A percentile compares a stretch with the other conserved stretches of the same genome.
These are phyloP conservation scores for Drosophila baimaii DNA, from an alignment of 1,140 invertebrate species.

Conservation along the genomic window DNA sequence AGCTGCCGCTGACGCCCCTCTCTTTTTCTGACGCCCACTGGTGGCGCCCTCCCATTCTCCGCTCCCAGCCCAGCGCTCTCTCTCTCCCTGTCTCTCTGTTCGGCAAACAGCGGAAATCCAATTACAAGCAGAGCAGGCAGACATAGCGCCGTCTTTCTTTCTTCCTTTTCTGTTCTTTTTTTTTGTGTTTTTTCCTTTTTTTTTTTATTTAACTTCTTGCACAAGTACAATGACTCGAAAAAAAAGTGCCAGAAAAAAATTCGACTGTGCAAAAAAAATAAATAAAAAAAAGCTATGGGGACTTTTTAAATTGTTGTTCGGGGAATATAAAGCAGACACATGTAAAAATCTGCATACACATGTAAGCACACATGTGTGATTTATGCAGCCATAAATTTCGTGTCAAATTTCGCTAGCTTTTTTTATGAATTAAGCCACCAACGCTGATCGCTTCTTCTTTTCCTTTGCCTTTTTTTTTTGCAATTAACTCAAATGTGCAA, in stretches of 20 bases:
- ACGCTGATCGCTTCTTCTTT: slow-evolving; percentile 1
- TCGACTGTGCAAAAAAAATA: slow-evolving; percentile 7
- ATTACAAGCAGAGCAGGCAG: slow-evolving; percentile 71
- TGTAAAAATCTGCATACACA: slow-evolving; percentile 49
- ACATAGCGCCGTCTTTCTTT: slow-evolving; percentile 50
- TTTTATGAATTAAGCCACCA: slow-evolving; percentile 28
- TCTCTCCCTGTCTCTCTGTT: slow-evolving; percentile 8
- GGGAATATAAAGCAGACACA: slow-evolving; percentile 45
- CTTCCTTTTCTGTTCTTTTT: slow-evolving; percentile 20
- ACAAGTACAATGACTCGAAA: slow-evolving; percentile 30
- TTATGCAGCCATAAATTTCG: slow-evolving; percentile 39
- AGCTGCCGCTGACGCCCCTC: slow-evolving; percentile 49
- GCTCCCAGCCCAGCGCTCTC: not conserved
- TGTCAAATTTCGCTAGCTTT: slow-evolving; percentile 36
- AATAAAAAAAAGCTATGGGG: not conserved
- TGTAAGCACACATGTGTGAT: slow-evolving; percentile 43
- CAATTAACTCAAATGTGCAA: slow-evolving; percentile 13
- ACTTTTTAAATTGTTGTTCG: slow-evolving; percentile 36
- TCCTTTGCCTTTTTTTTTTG: not conserved
- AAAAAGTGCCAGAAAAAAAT: slow-evolving; percentile 23
- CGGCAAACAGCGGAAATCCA: slow-evolving; percentile 75
- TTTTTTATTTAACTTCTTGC: slow-evolving; percentile 31
- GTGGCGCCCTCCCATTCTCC: not conserved
- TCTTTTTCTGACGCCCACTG: slow-evolving; percentile 4
- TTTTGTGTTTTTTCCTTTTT: slow-evolving; percentile 11